Evolutionary conservation across 2,888 invertebrate species (phyloP).

Genomic region (Athalia cordata): DNA sequence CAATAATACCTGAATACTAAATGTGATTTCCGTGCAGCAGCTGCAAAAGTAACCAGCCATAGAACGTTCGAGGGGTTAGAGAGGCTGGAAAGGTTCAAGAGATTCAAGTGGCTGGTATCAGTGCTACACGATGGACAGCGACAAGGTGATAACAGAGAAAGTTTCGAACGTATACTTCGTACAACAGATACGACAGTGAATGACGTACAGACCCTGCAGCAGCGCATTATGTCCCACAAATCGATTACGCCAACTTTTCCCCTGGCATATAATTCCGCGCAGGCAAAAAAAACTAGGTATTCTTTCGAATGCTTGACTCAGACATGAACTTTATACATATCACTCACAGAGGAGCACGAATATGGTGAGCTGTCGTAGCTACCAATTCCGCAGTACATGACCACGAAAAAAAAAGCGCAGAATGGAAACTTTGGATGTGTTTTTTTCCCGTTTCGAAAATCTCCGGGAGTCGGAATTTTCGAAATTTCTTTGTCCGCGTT

Average conservation of each 20-base stretch:
- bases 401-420: background rate
- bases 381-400: conserved; percentile 25
- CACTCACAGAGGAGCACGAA: background rate
- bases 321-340: no score
- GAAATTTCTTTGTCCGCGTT: conserved; percentile 10
- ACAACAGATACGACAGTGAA: no score
- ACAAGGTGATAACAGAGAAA: conserved; percentile 19
- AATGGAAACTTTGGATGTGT: background rate
- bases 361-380: background rate
- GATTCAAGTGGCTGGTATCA: conserved; percentile 22
- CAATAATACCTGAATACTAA: no score
- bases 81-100: conserved; percentile 16
- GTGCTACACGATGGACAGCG: conserved; percentile 15
- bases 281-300: no score
- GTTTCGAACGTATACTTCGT: background rate
- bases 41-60: background rate
- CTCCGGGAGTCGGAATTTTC: conserved; percentile 6
- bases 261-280: background rate
- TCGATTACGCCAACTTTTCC: background rate
- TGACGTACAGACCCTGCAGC: background rate
- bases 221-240: background rate
- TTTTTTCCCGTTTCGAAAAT: background rate
- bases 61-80: background rate
- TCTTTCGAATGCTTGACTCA: no score
- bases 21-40: conserved; percentile 30